phyloP scores from a whole-genome alignment of 2,113 vertebrate species.

The Urocynchramus pylzowi region DNA sequence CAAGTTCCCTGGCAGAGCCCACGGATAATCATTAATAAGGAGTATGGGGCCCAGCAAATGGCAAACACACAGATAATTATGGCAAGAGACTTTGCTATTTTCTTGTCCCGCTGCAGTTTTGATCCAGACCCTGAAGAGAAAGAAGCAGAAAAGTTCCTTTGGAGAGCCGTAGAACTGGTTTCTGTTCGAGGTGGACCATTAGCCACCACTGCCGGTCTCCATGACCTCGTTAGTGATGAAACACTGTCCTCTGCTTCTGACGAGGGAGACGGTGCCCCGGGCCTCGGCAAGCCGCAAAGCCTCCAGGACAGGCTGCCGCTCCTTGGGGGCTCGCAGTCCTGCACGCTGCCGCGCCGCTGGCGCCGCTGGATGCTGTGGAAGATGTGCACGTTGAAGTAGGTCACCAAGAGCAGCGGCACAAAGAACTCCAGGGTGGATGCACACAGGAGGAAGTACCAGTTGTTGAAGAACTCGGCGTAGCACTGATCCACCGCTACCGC shows the following conservation, averaged over 20 bases:
- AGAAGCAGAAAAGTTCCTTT: neutral
- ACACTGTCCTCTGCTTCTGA: neutral
- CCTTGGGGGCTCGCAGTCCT: neutral
- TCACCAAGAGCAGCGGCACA: conserved; percentile 79
- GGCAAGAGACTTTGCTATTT: conserved; percentile 78
- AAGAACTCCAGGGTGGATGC: conserved; percentile 88
- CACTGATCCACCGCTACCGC: conserved; percentile 24
- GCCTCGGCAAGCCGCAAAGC: neutral
- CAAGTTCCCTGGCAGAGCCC: conserved; percentile 60
- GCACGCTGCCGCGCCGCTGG: neutral
- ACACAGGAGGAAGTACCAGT: conserved; percentile 82
- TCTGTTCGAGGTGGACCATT: neutral
- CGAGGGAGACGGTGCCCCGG: neutral
- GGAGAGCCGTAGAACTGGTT: neutral
- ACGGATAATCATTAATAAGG: conserved; percentile 78
- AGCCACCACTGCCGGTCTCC: neutral
- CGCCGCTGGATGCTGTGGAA: conserved; percentile 79
- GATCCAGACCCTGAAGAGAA: neutral
- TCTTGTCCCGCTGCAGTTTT: conserved; percentile 73
- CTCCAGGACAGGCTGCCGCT: neutral
- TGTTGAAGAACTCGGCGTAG: conserved; percentile 77
- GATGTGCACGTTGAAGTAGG: conserved; percentile 86
- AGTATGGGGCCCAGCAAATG: conserved; percentile 85
- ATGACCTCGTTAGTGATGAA: neutral
- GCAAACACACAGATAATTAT: conserved; percentile 80